Percentiles rank a stretch among this genome's conserved stretches.
Evolutionary conservation across 2,113 vertebrate species (phyloP).

Genomic region (Xiphorhynchus elegans): DNA sequence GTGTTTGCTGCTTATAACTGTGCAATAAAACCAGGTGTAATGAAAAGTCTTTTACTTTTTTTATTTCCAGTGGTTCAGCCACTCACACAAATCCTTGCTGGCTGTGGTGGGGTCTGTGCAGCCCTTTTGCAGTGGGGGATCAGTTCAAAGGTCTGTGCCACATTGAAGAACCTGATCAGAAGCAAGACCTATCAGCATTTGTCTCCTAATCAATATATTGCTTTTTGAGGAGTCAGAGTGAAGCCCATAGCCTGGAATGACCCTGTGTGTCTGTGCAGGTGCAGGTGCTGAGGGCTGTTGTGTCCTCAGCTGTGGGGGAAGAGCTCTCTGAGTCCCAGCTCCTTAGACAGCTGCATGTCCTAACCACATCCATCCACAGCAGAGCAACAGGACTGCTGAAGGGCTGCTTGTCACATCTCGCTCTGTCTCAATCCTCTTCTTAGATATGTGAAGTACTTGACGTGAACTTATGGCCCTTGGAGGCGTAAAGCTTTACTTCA

Average conservation of each 20-base stretch:
- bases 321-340: background rate
- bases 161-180: background rate
- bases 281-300: background rate
- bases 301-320: background rate
- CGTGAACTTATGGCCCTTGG: background rate
- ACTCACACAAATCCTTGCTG: background rate
- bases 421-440: background rate
- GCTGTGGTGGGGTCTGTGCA: fast-evolving
- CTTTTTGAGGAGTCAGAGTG: background rate
- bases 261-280: background rate
- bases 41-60: background rate
- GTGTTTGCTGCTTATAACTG: background rate
- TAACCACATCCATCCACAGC: background rate
- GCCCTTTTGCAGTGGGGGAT: background rate
- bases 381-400: background rate
- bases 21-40: background rate
- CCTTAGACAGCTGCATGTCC: background rate
- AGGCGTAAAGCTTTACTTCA: background rate
- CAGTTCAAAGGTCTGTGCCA: fast-evolving
- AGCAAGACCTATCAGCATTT: background rate
- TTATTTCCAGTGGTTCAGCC: background rate
- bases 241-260: background rate
- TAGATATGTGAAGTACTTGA: background rate
- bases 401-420: background rate
- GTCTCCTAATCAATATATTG: background rate